Percentiles rank a stretch among this genome's conserved stretches.
Evolutionary conservation across 2,888 invertebrate species (phyloP).

Genomic region (Antitype chi): DNA sequence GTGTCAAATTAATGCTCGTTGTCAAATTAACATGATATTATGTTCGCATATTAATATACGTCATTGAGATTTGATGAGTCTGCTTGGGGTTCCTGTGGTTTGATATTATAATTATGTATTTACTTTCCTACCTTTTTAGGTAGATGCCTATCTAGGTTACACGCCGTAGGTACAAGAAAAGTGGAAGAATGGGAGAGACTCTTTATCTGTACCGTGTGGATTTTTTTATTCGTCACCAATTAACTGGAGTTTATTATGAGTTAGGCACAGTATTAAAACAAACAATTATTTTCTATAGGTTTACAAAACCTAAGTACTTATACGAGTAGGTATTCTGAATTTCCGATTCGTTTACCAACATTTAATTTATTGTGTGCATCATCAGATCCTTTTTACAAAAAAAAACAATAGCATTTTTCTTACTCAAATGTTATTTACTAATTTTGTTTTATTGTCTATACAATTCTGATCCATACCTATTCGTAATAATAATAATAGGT

Average conservation of each 20-base stretch:
- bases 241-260: background rate
- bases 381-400: background rate
- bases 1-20: background rate
- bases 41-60: background rate
- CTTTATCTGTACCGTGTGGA: too few species aligned
- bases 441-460: conserved; percentile 20
- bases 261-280: background rate
- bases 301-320: background rate
- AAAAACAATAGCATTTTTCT: too few species aligned
- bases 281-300: background rate
- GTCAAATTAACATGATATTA: conserved; percentile 2
- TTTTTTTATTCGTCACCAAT: too few species aligned
- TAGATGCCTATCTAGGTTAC: background rate
- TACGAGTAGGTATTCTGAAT: background rate
- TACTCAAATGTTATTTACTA: too few species aligned
- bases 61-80: background rate
- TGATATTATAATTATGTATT: too few species aligned
- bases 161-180: background rate
- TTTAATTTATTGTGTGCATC: background rate
- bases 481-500: conserved; percentile 27
- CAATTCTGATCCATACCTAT: conserved; percentile 33
- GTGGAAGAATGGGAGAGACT: background rate
- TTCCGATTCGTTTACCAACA: background rate
- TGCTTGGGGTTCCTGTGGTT: background rate
- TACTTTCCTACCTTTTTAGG: background rate